Evolutionary conservation across 2,113 vertebrate species (phyloP).

Genomic region (Cavia porcellus): DNA sequence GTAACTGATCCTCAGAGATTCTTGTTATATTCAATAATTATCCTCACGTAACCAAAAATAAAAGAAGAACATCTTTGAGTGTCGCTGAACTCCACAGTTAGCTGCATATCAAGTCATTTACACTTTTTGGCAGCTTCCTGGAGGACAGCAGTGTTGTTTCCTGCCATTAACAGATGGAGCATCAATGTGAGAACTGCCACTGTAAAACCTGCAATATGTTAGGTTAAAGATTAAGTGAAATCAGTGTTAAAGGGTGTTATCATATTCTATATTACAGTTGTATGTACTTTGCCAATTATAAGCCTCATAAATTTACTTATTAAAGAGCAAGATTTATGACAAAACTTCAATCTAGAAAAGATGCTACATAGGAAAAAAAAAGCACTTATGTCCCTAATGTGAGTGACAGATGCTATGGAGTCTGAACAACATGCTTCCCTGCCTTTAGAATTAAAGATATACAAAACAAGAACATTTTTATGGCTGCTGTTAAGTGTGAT

Average conservation of each 20-base stretch:
- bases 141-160: conserved; percentile 20
- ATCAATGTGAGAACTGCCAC: conserved; percentile 59
- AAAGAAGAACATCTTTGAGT: conserved; percentile 41
- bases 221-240: conserved; percentile 78
- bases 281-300: conserved; percentile 42
- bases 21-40: conserved; percentile 9
- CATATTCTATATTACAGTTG: not conserved
- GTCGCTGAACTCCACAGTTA: conserved; percentile 65
- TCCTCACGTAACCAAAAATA: conserved; percentile 4
- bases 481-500: conserved; percentile 62
- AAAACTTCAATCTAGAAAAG: not conserved
- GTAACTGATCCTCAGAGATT: conserved; percentile 8
- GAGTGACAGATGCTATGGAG: conserved; percentile 75
- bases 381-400: not conserved
- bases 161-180: conserved; percentile 79
- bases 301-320: conserved; percentile 64
- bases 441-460: conserved; percentile 67
- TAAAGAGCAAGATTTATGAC: conserved; percentile 56
- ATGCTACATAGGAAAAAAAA: not conserved
- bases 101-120: conserved; percentile 71
- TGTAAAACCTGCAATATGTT: conserved; percentile 73
- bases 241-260: conserved; percentile 58
- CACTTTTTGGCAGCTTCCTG: conserved; percentile 75
- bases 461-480: conserved; percentile 61
- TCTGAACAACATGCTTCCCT: conserved; percentile 15